Evolutionary conservation across 2,113 vertebrate genomes (phyloP).

Genomic region (Scolopax mira): DNA sequence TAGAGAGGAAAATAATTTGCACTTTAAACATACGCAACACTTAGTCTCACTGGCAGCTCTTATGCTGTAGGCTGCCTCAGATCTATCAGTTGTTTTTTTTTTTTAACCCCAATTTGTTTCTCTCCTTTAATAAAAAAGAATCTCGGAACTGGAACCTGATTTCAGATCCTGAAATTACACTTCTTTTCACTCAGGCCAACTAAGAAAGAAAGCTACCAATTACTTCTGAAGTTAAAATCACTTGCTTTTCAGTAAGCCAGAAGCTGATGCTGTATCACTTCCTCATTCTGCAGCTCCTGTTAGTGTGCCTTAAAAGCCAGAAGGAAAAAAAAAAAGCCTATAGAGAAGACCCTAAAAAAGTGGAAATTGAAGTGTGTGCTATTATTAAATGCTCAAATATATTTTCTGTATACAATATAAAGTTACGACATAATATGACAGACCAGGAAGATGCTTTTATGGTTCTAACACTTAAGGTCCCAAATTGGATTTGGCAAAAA

Average conservation of each 20-base stretch:
- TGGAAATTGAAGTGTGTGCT: neutral
- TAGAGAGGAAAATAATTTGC: constrained; percentile 54
- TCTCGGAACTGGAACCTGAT: neutral
- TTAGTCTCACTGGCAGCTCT: neutral
- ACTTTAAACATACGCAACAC: constrained; percentile 52
- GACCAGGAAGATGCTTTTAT: neutral
- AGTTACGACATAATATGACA: neutral
- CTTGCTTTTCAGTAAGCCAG: neutral
- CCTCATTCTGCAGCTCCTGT: neutral
- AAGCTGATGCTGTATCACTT: neutral
- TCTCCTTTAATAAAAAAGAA: constrained; percentile 1
- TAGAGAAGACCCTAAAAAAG: neutral
- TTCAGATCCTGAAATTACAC: constrained; percentile 28
- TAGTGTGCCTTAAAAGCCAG: neutral
- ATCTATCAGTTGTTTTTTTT: neutral
- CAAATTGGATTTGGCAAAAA: neutral
- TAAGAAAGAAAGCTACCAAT: neutral
- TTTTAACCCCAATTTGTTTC: neutral
- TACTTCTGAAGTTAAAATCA: constrained; percentile 31
- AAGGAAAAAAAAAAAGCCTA: neutral
- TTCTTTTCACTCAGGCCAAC: neutral
- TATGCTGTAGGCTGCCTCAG: neutral
- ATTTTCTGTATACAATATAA: neutral
- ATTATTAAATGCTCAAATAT: neutral
- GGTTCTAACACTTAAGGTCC: neutral